Evolutionary conservation across 1,140 invertebrate species (phyloP), one percentile per base, ranked within the genome.

Genomic region (Phymorhynchus buccinoides): DNA sequence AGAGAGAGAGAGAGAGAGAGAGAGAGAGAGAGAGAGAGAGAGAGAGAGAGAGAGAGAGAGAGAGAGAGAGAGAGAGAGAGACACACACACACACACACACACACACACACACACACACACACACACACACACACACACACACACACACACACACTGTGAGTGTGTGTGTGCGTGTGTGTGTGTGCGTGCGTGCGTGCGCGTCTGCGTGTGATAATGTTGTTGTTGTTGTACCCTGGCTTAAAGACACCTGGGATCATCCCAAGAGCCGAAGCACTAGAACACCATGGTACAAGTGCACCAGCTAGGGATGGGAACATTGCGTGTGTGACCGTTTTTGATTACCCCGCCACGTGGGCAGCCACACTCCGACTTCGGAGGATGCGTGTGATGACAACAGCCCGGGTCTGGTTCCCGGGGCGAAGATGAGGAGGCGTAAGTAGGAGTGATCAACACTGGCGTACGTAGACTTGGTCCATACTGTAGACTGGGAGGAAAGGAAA

Each of bases 61-160:
- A 73, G 30, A 73, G 32, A 62, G 56, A 62, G 56, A 62, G 22
- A 62, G 56, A 62, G 56, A 9, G 56, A 9, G 56, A 9, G 56
- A 9, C 18, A 9, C 18, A 9, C 66, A 71, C 66, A 71, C 66
- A 71, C 66, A 71, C 66, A 71, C 66, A 71, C 66, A 71, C 66
- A 71, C 66, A 71, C 66, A 71, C 66, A 71, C 66, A 71, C 66
- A 71, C 66, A 71, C 66, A 71, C 66, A n/a, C 66, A 71, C 66
- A n/a, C 66, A 71, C 66, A n/a, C 66, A 71, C 66, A n/a, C 66
- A 71, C 66, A n/a, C 66, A 71, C 66, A n/a, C 66, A 71, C 66
- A n/a, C 66, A 71, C 66, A n/a, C 66, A 71, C 66, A n/a, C 48
- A 52, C 48, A 12, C 48, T 52, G 48, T 52, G 48, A 12, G 48